Percentiles rank a stretch among this genome's conserved stretches.
These are phyloP conservation scores for Acrobeloides nanus DNA, from an alignment of 2,888 invertebrate species.

Conservation along the genomic window DNA sequence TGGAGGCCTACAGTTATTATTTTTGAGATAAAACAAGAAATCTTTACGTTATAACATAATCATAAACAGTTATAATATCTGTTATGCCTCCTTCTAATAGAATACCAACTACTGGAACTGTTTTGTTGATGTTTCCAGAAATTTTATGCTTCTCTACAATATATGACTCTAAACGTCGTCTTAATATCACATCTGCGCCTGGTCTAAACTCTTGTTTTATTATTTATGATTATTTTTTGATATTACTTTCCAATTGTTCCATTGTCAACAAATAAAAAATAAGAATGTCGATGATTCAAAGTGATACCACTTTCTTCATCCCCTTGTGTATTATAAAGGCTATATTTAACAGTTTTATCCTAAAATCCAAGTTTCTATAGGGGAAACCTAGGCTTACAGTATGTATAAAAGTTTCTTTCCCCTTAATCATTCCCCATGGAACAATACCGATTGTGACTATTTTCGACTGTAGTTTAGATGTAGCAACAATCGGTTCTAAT, in stretches of 20 bases:
- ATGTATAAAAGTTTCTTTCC: conserved; percentile 40
- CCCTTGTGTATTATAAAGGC: no score
- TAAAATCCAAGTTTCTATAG: no score
- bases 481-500: no score
- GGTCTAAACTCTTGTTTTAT: conserved; percentile 54
- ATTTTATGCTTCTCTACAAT: conserved; percentile 61
- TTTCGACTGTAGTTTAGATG: conserved; percentile 14
- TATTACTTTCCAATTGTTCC: conserved; percentile 71
- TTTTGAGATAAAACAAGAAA: neutral
- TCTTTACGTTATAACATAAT: conserved; percentile 71
- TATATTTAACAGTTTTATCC: no score
- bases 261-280: conserved; percentile 92
- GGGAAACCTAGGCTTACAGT: no score
- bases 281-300: conserved; percentile 89
- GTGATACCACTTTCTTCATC: no score
- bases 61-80: conserved; percentile 87
- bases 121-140: no score
- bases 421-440: conserved; percentile 81
- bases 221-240: neutral
- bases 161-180: conserved; percentile 88
- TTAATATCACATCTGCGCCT: conserved; percentile 76
- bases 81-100: conserved; percentile 96
- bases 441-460: conserved; percentile 92
- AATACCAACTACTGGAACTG: conserved; percentile 87
- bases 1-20: conserved; percentile 60